Evolutionary conservation across 2,888 invertebrate species (phyloP).

Genomic region (Ochlodes sylvanus): DNA sequence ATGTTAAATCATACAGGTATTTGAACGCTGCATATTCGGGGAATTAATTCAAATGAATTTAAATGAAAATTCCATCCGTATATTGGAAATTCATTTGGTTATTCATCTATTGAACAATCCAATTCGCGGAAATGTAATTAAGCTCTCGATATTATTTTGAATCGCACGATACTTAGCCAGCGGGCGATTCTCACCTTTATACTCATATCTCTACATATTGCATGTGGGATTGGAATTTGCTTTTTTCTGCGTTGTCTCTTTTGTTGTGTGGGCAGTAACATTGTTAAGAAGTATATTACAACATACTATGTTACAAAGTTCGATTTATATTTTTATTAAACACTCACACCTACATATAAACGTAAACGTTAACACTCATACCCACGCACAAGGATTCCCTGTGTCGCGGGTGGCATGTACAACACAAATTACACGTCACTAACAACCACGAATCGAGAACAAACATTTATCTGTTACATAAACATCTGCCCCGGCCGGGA

Average conservation of each 20-base stretch:
- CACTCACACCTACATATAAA: no score
- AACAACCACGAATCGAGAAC: no score
- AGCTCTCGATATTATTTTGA: conserved; percentile 19
- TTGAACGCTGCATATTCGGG: not conserved
- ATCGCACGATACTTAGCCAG: not conserved
- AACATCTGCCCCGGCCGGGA: no score
- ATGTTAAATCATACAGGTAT: not conserved
- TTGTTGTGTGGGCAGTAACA: no score
- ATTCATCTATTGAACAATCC: conserved; percentile 31
- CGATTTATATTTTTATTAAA: no score
- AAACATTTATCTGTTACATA: no score
- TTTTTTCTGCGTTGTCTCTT: not conserved
- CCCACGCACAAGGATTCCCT: no score
- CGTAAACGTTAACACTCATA: no score
- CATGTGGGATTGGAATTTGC: conserved; percentile 2
- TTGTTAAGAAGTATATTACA: no score
- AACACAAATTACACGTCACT: no score
- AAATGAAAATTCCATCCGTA: conserved; percentile 27
- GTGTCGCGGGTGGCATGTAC: no score
- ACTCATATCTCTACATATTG: conserved; percentile 3
- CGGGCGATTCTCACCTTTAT: not conserved
- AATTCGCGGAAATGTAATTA: conserved; percentile 29
- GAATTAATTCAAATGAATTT: conserved; percentile 12
- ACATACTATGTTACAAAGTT: no score
- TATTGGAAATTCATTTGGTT: conserved; percentile 25